These are phyloP conservation scores for Cryptophagus acutangulus DNA, from an alignment of 2,888 invertebrate genomes.

Conservation along the genomic window DNA sequence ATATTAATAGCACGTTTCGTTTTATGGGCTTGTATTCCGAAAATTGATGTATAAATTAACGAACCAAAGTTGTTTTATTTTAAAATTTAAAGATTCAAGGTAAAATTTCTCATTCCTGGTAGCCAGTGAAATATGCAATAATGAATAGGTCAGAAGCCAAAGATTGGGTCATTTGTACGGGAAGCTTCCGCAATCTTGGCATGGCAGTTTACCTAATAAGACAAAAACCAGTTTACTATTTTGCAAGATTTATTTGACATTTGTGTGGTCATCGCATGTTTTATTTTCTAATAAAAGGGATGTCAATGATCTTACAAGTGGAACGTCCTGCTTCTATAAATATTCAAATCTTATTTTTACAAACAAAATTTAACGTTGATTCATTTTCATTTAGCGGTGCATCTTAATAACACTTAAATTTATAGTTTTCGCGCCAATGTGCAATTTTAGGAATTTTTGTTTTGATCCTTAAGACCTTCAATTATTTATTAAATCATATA, in stretches of 20 bases:
- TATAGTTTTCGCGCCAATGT: too few relatives aligned
- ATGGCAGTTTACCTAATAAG: background rate
- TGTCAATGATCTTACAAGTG: conserved; percentile 2
- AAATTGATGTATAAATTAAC: too few relatives aligned
- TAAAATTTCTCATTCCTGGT: background rate
- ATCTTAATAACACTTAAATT: too few relatives aligned
- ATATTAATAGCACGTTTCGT: too few relatives aligned
- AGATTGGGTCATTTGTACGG: conserved; percentile 14
- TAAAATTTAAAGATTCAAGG: background rate
- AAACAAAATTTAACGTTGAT: too few relatives aligned
- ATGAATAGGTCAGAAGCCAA: conserved; percentile 10
- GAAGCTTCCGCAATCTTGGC: conserved; percentile 15
- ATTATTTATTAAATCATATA: too few relatives aligned
- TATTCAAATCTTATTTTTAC: too few relatives aligned
- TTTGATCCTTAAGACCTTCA: too few relatives aligned
- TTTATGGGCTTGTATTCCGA: too few relatives aligned
- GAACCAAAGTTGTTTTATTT: background rate
- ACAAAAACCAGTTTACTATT: conserved; percentile 1
- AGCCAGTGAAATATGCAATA: conserved; percentile 5
- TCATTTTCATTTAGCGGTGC: too few relatives aligned
- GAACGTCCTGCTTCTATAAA: too few relatives aligned
- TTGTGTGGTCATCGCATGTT: conserved; percentile 1
- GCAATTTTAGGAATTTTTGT: too few relatives aligned
- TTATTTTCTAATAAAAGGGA: background rate
- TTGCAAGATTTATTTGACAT: conserved; percentile 1